phyloP scores from a whole-genome alignment of 2,888 invertebrate genomes.

The Nephrotoma flavescens region DNA sequence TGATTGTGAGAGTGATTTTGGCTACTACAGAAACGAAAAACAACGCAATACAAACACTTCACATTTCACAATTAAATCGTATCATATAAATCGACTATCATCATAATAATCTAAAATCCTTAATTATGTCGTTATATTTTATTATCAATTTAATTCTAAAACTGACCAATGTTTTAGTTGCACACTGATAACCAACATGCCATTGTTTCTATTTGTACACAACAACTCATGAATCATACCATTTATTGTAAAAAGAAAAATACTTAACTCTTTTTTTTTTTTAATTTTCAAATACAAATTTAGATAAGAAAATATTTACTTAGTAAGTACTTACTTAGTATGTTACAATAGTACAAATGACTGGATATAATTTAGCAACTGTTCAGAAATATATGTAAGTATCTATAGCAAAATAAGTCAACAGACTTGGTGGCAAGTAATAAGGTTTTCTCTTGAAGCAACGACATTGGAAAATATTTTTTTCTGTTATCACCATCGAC shows the following conservation, averaged over 20 bases:
- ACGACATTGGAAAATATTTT: background rate
- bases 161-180: background rate
- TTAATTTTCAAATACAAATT: background rate
- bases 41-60: background rate
- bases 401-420: too few species aligned
- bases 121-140: background rate
- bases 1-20: background rate
- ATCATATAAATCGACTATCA: background rate
- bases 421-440: too few species aligned
- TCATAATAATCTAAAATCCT: too few species aligned
- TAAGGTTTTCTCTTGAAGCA: too few species aligned
- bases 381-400: too few species aligned
- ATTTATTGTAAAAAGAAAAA: background rate
- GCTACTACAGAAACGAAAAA: background rate
- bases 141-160: background rate
- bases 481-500: background rate
- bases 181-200: background rate
- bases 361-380: too few species aligned
- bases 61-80: background rate
- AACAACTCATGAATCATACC: background rate
- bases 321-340: background rate
- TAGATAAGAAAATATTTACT: background rate
- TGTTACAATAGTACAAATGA: too few species aligned
- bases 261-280: background rate
- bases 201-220: background rate